Base-by-base conservation (phyloP, 2,797 vertebrate species). In the Sorex maritimensis region DNA sequence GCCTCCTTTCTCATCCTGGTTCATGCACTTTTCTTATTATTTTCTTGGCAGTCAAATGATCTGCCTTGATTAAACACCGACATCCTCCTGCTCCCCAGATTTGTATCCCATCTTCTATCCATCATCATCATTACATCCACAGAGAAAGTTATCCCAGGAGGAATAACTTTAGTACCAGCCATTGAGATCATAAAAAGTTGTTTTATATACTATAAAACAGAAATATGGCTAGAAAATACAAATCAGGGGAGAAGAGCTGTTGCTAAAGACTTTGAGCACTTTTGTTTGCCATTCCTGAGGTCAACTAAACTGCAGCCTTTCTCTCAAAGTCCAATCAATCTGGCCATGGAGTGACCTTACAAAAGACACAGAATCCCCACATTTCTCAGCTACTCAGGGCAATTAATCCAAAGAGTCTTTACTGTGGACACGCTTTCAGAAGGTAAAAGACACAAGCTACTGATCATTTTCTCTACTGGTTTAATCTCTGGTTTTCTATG, bases 141-240 rank as follows among this genome's bases (percentile, higher is more conserved):
- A 79, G 19, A 75, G 65, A 73, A 81, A 46, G n/a, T 58, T 55
- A 68, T 10, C 17, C 46, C 28, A 11, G 63, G 34, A 91, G 73
- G 41, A 44, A 17, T 17, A 67, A 69, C 46, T 67, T 21, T 41
- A 67, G n/a, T 41, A 3, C 5, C 67, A 55, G 3, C 6, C 73
- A 78, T 44, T 58, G 38, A 73, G 19, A 68, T 52, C 38, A 74
- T 81, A 41, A 73, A 49, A 72, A 68, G 44, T 28, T 68, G 6
- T 86, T 88, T 85, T 52, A 46, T 49, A 85, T 88, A 80, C 67
- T 58, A 77, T 34, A 67, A 24, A 30, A 15, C 91, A 77, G 23
- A 80, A 87, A 90, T 10, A 4, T 65, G 34, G 26, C 9, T 19
- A 75, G 28, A 41, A 69, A 87, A 24, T 23, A 26, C 30, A 73